Base-by-base conservation (phyloP, 2,888 invertebrate genomes). In the Aethes cnicana region DNA sequence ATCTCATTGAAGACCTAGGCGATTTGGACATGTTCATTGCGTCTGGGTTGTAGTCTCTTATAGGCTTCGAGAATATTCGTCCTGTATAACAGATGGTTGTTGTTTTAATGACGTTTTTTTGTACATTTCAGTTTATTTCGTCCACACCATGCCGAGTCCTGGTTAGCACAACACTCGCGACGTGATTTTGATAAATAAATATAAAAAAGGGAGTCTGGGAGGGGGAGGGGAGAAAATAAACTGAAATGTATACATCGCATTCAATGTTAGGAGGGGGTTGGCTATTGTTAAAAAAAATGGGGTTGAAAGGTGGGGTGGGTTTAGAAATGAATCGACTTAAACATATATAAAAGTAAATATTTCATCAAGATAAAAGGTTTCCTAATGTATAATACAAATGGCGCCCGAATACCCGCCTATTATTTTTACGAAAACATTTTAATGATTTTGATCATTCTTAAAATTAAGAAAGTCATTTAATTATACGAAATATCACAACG, bases 121-220 rank as follows among this genome's bases (percentile, higher is more conserved):
- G 62, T 84, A 85, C 87, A 89, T 88, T 89, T 89, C 89, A 89
- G 89, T 89, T 89, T 84, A 87, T 87, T 84, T 82, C 63, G 63
- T 74, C 62, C 72, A 68, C 58, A 71, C 66, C 82, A 81, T 81
- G 82, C 77, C 72, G 71, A 47, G 55, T 69, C 64, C 72, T 74
- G 74, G 73, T 82, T 83, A 84, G 78, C 84, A 85, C 86, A 79
- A 63, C 69, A 66, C 71, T 67, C 50, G 57, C 50, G 55, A 39
- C 67, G 64, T 56, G 41, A 39, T 46, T 46, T 36, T 30, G 33
- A 39, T 17, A 41, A 55, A 39, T 28, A 50, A 54, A 50, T 25
- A 59, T 59, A 60, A 63, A 63, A 58, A 58, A 60, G 63, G 62
- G 65, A 55, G 74, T 73, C 70, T 53, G 53, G 54, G 63, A 60